Evolutionary conservation across 1,140 invertebrate genomes (phyloP).

Genomic region (Glossosoma conforme): DNA sequence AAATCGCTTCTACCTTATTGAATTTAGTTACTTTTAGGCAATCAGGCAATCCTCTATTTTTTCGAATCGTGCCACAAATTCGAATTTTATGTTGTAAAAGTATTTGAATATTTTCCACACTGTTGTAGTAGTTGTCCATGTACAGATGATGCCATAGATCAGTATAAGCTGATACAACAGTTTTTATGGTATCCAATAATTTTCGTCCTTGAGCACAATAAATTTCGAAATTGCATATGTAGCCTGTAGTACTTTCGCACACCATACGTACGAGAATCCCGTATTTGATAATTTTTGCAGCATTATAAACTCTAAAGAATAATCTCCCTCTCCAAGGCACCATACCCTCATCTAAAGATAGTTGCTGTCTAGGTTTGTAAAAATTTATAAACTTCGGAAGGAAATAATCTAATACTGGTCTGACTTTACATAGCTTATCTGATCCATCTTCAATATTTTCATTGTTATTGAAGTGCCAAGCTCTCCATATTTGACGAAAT

Average conservation of each 20-base stretch:
- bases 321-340: slow-evolving; percentile 28
- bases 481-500: slow-evolving; percentile 29
- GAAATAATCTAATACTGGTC: slow-evolving; percentile 27
- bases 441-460: slow-evolving; percentile 15
- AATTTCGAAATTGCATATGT: slow-evolving; percentile 28
- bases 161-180: slow-evolving; percentile 9
- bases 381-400: slow-evolving; percentile 29
- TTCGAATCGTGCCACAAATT: slow-evolving; percentile 28
- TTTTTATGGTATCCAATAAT: slow-evolving; percentile 22
- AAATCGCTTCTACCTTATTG: slow-evolving; percentile 21
- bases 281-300: slow-evolving; percentile 31
- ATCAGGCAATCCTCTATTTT: slow-evolving; percentile 25
- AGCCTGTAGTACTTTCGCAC: slow-evolving; percentile 29
- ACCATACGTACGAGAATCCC: slow-evolving; percentile 30
- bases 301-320: slow-evolving; percentile 30
- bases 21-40: slow-evolving; percentile 24
- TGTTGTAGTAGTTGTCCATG: slow-evolving; percentile 26
- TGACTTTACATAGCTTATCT: slow-evolving; percentile 27
- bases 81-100: slow-evolving; percentile 25
- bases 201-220: slow-evolving; percentile 24
- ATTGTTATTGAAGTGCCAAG: slow-evolving; percentile 31
- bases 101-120: slow-evolving; percentile 18
- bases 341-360: slow-evolving; percentile 30
- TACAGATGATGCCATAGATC: slow-evolving; percentile 19
- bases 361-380: slow-evolving; percentile 31